Percentiles rank a stretch among this genome's conserved stretches.
phyloP scores from a whole-genome alignment of 2,113 vertebrate genomes.

The Ceyx cyanopectus region DNA sequence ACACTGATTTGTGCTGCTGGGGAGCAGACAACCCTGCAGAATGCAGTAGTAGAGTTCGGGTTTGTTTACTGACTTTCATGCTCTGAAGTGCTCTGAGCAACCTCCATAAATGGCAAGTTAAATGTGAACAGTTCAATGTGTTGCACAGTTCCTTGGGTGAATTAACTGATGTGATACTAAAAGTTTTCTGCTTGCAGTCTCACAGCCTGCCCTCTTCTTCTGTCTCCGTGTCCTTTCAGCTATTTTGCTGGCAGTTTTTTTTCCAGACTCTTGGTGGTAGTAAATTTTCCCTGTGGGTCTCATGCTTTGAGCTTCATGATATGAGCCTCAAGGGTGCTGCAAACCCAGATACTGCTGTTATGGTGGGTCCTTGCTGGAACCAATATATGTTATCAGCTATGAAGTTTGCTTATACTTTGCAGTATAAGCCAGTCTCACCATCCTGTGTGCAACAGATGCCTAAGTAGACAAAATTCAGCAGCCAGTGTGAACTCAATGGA shows the following conservation, averaged over 20 bases:
- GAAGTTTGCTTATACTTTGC: neutral
- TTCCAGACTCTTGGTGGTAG: neutral
- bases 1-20: neutral
- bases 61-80: constrained; percentile 33
- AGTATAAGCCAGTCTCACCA: neutral
- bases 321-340: neutral
- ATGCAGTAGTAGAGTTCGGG: neutral
- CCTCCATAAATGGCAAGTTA: neutral
- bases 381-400: rapidly evolving
- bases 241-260: neutral
- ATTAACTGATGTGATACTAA: neutral
- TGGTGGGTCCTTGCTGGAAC: neutral
- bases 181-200: neutral
- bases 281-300: neutral
- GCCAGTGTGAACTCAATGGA: neutral
- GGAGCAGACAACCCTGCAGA: neutral
- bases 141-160: neutral
- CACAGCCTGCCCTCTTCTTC: neutral
- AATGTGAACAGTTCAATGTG: neutral
- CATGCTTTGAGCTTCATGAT: neutral
- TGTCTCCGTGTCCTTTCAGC: neutral
- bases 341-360: neutral
- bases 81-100: neutral
- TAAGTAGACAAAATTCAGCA: neutral
- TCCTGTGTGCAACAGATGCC: neutral